Evolutionary conservation across 2,113 vertebrate species (phyloP).

Genomic region (Acrocephalus kingi): DNA sequence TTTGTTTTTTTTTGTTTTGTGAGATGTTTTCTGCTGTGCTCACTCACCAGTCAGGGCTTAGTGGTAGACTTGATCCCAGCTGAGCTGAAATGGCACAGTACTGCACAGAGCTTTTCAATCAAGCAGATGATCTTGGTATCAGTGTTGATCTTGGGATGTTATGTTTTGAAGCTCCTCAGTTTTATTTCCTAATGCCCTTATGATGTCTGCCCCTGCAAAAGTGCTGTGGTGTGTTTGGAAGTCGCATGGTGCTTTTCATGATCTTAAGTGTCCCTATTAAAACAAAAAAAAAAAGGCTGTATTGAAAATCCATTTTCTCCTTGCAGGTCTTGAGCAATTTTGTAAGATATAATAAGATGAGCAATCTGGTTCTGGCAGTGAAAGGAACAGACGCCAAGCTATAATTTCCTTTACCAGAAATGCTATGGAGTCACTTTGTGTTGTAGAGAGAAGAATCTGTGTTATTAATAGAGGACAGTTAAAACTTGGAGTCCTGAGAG

Average conservation of each 20-base stretch:
- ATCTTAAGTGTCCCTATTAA: slow-evolving; percentile 43
- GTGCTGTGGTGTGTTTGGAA: background rate
- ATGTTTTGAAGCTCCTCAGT: background rate
- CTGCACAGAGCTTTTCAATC: background rate
- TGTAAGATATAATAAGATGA: slow-evolving; percentile 68
- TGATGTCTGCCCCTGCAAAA: background rate
- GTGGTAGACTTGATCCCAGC: background rate
- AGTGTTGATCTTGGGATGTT: background rate
- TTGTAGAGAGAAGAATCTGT: background rate
- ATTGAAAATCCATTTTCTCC: slow-evolving; percentile 68
- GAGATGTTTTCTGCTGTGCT: background rate
- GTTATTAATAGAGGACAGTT: slow-evolving; percentile 48
- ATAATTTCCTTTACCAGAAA: slow-evolving; percentile 62
- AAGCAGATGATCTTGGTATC: background rate
- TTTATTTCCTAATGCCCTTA: background rate
- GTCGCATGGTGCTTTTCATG: background rate
- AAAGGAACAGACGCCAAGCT: slow-evolving; percentile 68
- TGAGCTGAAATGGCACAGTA: background rate
- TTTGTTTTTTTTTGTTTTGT: background rate
- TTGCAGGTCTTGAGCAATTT: slow-evolving; percentile 61
- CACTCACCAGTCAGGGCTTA: background rate
- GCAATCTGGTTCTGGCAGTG: slow-evolving; percentile 69
- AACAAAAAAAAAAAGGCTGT: background rate
- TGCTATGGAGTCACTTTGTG: slow-evolving; percentile 55
- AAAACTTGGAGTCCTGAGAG: slow-evolving; percentile 19